These are phyloP conservation scores for Leptodirus hochenwartii DNA, from an alignment of 2,888 invertebrate genomes.

Conservation along the genomic window DNA sequence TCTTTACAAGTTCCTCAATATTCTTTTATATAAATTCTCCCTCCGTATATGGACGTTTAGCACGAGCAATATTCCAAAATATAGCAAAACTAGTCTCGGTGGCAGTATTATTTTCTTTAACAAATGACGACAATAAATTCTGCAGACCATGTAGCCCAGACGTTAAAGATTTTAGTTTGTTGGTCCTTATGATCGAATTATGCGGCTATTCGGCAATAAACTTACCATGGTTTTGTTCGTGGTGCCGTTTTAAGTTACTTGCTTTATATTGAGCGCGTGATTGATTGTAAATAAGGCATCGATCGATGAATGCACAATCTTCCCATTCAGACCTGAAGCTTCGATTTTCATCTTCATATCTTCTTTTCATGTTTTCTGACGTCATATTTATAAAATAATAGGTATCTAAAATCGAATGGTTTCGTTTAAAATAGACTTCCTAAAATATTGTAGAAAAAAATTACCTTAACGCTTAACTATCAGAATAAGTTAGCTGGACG, in stretches of 20 bases:
- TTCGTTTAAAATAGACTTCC: too few species aligned
- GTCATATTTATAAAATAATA: conserved; percentile 9
- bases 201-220: conserved; percentile 10
- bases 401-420: conserved; percentile 6
- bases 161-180: conserved; percentile 10
- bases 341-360: conserved; percentile 10
- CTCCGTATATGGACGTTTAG: conserved; percentile 9
- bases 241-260: conserved; percentile 10
- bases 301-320: too few species aligned
- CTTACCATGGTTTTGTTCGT: conserved; percentile 9
- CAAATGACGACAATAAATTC: conserved; percentile 8
- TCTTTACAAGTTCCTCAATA: too few species aligned
- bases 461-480: too few species aligned
- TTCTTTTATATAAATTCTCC: conserved; percentile 9
- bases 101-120: conserved; percentile 10
- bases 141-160: conserved; percentile 10
- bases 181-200: conserved; percentile 10
- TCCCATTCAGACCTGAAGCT: conserved; percentile 9
- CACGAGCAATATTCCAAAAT: conserved; percentile 11
- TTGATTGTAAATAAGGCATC: too few species aligned
- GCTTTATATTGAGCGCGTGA: conserved; percentile 8
- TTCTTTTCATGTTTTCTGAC: conserved; percentile 9
- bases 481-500: too few species aligned
- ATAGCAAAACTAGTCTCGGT: conserved; percentile 10
- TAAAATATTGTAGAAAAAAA: too few species aligned